These are phyloP conservation scores for Lottia gigantea DNA, from an alignment of 2,888 invertebrate genomes.

Conservation along the genomic window DNA sequence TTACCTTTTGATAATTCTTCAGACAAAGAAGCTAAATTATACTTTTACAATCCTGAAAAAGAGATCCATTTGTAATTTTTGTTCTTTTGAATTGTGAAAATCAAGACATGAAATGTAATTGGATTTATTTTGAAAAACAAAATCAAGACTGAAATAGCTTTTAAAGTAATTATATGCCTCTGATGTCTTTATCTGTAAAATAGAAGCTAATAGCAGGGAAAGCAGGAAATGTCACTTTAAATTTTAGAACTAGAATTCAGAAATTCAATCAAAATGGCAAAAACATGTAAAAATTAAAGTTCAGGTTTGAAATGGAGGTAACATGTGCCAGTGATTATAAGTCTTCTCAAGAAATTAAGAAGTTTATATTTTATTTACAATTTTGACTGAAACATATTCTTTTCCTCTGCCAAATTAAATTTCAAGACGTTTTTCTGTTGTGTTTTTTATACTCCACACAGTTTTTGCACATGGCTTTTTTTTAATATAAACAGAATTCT, in stretches of 20 bases:
- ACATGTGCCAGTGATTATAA: not conserved
- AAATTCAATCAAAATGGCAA: not conserved
- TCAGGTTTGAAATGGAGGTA: not conserved
- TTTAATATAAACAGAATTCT: too few relatives aligned
- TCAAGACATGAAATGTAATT: too few relatives aligned
- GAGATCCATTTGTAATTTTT: too few relatives aligned
- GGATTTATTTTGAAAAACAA: too few relatives aligned
- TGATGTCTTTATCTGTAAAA: constrained; percentile 4
- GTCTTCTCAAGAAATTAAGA: not conserved
- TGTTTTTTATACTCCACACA: too few relatives aligned
- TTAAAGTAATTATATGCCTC: not conserved
- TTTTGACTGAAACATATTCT: not conserved
- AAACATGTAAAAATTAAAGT: not conserved
- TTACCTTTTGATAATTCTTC: too few relatives aligned
- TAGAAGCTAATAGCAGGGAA: not conserved
- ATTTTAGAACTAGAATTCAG: not conserved
- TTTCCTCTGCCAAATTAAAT: constrained; percentile 4
- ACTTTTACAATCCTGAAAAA: too few relatives aligned
- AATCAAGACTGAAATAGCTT: too few relatives aligned
- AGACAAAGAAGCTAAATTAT: too few relatives aligned
- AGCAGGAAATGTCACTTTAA: constrained; percentile 7
- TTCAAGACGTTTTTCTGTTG: not conserved
- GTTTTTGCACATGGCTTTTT: too few relatives aligned
- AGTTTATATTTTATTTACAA: too few relatives aligned
- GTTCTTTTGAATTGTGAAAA: too few relatives aligned